These are phyloP conservation scores for Cossypha heuglini DNA, from an alignment of 2,797 vertebrate genomes.

Conservation along the genomic window DNA sequence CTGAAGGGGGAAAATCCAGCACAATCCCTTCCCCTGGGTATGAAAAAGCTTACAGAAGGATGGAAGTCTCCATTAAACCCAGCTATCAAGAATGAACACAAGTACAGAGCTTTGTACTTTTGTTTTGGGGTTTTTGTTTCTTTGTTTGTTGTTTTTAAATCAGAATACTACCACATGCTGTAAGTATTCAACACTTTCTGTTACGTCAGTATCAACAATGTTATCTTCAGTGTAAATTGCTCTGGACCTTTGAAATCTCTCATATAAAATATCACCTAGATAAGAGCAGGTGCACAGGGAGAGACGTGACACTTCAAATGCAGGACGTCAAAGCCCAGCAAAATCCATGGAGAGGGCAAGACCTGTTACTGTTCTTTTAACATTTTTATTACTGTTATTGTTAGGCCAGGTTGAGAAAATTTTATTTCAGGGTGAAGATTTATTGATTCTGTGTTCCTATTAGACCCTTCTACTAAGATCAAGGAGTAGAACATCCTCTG, in stretches of 20 bases:
- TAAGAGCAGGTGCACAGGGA: not conserved
- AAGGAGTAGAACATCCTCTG: not conserved
- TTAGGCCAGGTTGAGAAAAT: not conserved
- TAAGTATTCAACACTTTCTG: not conserved
- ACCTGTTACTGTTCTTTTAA: not conserved
- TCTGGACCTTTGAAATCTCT: not conserved
- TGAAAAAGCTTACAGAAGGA: not conserved
- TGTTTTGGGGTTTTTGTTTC: not conserved
- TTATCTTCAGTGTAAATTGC: not conserved
- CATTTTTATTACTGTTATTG: not conserved
- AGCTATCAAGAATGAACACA: not conserved
- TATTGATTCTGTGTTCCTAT: not conserved
- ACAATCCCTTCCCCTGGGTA: not conserved
- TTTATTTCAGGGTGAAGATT: not conserved
- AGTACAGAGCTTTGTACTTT: not conserved
- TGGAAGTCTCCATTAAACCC: not conserved
- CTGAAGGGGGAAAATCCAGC: not conserved
- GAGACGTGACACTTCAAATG: not conserved
- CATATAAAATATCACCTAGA: not conserved
- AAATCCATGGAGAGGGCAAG: not conserved
- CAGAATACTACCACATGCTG: fast-evolving
- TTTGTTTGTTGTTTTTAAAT: not conserved
- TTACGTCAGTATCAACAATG: not conserved
- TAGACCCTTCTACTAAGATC: not conserved
- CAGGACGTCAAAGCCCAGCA: not conserved